phyloP scores from a whole-genome alignment of 1,140 invertebrate genomes.

The Thaumetopoea pityocampa region DNA sequence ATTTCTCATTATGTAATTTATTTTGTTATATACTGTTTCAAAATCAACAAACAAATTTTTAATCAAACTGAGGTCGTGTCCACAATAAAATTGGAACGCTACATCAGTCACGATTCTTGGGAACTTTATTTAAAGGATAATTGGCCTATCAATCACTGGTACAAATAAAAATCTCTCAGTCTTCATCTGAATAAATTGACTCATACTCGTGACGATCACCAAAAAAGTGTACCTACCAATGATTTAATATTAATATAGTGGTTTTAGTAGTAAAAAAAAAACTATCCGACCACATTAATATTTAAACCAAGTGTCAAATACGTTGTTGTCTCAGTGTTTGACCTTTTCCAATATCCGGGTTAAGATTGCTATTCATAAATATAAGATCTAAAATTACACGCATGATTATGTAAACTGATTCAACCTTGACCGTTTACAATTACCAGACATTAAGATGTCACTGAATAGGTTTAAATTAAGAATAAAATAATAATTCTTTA shows the following conservation, averaged over 20 bases:
- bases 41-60: no score
- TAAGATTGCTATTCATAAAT: slow-evolving; percentile 19
- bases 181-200: slow-evolving; percentile 9
- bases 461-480: no score
- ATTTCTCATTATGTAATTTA: no score
- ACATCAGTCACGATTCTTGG: slow-evolving; percentile 2
- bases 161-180: slow-evolving; percentile 7
- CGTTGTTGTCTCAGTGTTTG: no score
- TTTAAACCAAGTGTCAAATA: no score
- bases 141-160: slow-evolving; percentile 13
- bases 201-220: neutral
- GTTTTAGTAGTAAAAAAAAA: no score
- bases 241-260: slow-evolving; percentile 13
- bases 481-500: no score
- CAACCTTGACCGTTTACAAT: slow-evolving; percentile 26
- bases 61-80: neutral
- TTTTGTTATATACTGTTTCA: no score
- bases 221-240: slow-evolving; percentile 1
- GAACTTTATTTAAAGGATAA: slow-evolving; percentile 7
- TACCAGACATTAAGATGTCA: slow-evolving; percentile 8
- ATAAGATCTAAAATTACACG: slow-evolving; percentile 16
- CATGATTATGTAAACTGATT: slow-evolving; percentile 24
- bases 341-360: slow-evolving; percentile 33
- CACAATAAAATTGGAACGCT: neutral
- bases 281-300: no score